Base-by-base conservation (phyloP, 2,113 vertebrate genomes). In the Halichoeres trimaculatus region DNA sequence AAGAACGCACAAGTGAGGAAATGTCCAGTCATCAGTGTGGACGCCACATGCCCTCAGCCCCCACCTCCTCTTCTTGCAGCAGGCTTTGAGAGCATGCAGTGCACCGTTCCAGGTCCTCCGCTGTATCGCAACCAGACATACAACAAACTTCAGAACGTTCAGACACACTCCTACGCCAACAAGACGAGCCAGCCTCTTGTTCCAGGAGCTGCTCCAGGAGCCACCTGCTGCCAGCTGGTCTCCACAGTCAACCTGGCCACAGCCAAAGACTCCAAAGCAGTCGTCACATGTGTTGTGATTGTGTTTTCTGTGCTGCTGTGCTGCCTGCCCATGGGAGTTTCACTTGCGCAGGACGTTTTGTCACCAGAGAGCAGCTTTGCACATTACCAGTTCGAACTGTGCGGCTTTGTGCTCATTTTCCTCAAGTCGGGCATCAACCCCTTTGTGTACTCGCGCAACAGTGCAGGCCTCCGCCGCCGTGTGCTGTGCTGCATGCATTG, bases 361-460 rank as follows among this genome's bases (percentile, higher is more conserved):
- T 95, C 95, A 0, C 89, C 91, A 4, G 90, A 91, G 0, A 92
- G 94, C 10, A 94, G 92, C 75, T 96, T 97, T 43, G 85, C 95
- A 48, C 96, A 98, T 59, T 96, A 96, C 91, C 98, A 98, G 90
- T 96, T 99, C 3, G 97, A 99, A 88, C 91, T 99, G 34, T 97
- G 97, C 16, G 96, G 97, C 13, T 97, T 99, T 74, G 96, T 97
- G 9, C 96, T 99, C 0, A 95, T 98, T 72, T 97, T 99, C 83
- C 94, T 98, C 78, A 98, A 99, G 73, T 99, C 97, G 0, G 97
- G 97, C 59, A 93, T 99, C 78, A 99, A 99, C 77, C 98, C 98
- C 6, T 99, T 99, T 45, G 96, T 99, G 52, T 99, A 99, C 64
- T 98, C 98, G 0, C 96, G 98, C 17, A 98, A 96, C 93, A 98